Conservation (phyloP, 2,797 vertebrate species). For the Potorous gilbertii region DNA sequence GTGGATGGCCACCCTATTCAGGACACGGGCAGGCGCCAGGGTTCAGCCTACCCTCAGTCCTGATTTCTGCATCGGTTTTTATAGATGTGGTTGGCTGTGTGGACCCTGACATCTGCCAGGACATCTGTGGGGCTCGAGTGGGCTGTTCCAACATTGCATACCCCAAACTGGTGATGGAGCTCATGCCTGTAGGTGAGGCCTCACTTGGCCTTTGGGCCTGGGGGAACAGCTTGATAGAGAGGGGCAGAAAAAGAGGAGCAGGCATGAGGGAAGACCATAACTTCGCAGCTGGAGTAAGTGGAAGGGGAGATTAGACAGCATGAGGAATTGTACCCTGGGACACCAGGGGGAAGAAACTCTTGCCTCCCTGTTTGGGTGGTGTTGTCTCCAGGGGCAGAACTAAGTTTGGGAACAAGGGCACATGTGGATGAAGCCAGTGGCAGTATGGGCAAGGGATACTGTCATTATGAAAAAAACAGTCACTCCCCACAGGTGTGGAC, state of each 20-base stretch:
- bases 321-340: background rate
- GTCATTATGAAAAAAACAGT: background rate
- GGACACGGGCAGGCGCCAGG: background rate
- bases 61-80: background rate
- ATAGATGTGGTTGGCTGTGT: slow-evolving; percentile 95
- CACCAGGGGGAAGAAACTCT: background rate
- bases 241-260: background rate
- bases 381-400: background rate
- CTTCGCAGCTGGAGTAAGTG: background rate
- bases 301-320: fast-evolving
- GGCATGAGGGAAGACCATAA: background rate
- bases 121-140: slow-evolving; percentile 90
- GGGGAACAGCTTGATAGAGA: slow-evolving; percentile 2
- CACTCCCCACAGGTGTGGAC: background rate
- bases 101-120: slow-evolving; percentile 89
- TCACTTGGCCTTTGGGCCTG: background rate
- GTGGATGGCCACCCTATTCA: fast-evolving
- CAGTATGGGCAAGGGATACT: background rate
- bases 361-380: background rate
- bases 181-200: slow-evolving; percentile 90
- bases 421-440: background rate
- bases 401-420: background rate
- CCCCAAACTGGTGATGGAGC: slow-evolving; percentile 91
- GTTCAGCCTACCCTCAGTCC: background rate
- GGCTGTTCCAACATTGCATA: slow-evolving; percentile 98